Evolutionary conservation across 2,797 vertebrate species (phyloP).

Genomic region (Taenioides sp.): DNA sequence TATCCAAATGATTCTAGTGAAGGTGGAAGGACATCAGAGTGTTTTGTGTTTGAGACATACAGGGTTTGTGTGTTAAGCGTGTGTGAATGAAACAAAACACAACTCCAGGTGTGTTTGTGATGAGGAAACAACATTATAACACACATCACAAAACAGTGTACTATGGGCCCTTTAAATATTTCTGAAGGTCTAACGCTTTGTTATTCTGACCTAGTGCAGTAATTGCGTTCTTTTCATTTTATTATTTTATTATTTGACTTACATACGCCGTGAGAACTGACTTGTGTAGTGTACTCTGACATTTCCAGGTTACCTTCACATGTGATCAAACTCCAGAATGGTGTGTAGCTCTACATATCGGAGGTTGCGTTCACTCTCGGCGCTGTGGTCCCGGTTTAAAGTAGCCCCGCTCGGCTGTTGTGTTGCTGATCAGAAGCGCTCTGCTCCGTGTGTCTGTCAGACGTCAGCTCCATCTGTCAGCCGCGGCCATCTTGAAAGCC

Average conservation of each 20-base stretch:
- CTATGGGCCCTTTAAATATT: no score
- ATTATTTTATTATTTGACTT: background rate
- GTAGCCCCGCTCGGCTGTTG: constrained; percentile 3
- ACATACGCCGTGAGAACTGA: background rate
- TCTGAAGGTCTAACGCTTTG: background rate
- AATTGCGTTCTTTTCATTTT: background rate
- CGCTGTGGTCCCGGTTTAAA: no score
- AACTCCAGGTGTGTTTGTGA: no score
- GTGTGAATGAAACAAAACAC: no score
- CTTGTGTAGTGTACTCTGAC: background rate
- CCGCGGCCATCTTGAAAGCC: constrained; percentile 65
- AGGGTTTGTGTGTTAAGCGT: no score
- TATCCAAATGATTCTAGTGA: no score
- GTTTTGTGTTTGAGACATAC: no score
- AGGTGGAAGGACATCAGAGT: no score
- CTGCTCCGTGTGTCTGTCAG: constrained; percentile 63
- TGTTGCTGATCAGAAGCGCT: constrained; percentile 37
- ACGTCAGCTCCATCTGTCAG: constrained; percentile 70
- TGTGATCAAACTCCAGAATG: background rate
- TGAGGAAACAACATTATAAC: no score
- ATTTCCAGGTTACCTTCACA: background rate
- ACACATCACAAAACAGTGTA: no score
- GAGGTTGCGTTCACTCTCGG: no score
- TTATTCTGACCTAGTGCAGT: background rate
- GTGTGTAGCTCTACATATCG: background rate